Percentiles rank a stretch among this genome's conserved stretches.
Conservation (phyloP, 1,140 invertebrate species). For the Drusus annulatus region DNA sequence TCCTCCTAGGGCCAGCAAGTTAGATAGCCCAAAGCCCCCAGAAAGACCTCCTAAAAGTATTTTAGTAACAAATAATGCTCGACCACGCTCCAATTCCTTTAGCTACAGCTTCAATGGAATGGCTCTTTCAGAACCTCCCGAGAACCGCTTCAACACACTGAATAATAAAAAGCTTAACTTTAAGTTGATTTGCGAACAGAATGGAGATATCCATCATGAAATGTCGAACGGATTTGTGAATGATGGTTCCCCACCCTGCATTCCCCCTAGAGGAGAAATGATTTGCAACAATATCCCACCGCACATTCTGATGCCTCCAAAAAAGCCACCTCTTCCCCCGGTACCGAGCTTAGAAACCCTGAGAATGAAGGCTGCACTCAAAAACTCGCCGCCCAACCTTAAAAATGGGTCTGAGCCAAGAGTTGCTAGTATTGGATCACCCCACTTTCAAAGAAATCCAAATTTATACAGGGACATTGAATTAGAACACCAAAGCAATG, state of each 20-base stretch:
- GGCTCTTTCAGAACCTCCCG: conserved; percentile 65
- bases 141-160: conserved; percentile 67
- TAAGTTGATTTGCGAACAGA: conserved; percentile 67
- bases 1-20: conserved; percentile 73
- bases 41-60: conserved; percentile 76
- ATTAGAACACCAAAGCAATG: conserved; percentile 63
- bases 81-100: conserved; percentile 73
- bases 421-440: conserved; percentile 74
- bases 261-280: conserved; percentile 71
- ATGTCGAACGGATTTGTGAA: conserved; percentile 51
- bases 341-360: conserved; percentile 76
- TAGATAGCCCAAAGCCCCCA: conserved; percentile 68
- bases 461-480: conserved; percentile 72
- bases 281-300: conserved; percentile 72
- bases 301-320: conserved; percentile 74
- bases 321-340: conserved; percentile 81
- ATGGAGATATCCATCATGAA: conserved; percentile 61
- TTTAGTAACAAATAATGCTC: conserved; percentile 66
- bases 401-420: conserved; percentile 64
- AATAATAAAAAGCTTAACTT: conserved; percentile 69
- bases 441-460: conserved; percentile 72
- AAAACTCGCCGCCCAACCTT: conserved; percentile 63
- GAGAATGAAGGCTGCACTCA: conserved; percentile 68
- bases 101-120: conserved; percentile 67
- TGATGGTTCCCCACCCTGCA: conserved; percentile 64